Evolutionary conservation across 1,140 invertebrate species (phyloP), one percentile per base, ranked within the genome.

Genomic region (Cephus cinctus): DNA sequence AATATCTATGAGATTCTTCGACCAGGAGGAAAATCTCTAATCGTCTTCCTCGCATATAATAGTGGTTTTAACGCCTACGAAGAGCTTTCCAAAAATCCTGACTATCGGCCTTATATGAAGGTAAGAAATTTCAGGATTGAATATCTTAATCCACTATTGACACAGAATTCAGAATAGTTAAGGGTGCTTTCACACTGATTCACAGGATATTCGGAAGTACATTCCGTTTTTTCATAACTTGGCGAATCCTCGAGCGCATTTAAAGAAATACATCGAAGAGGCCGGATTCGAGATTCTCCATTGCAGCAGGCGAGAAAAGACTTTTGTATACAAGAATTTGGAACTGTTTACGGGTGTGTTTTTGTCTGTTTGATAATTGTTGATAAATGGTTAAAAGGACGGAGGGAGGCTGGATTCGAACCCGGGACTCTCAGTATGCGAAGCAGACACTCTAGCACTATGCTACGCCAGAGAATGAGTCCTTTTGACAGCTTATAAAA

Each of bases 51-150:
- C 0, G 86, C 84, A 0, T 78, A 79, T n/a, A 86, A 86, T 71
- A 81, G 82, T 0, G 80, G 89, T 4, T 91, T 84, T 56, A 81
- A 86, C 30, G 80, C 88, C 2, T 90, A 88, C 59, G 74, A 84
- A 43, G 69, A 67, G 11, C 60, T 90, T 8, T 72, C 81, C 0
- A 68, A 77, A 23, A 78, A 78, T 35, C 62, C 76, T 0, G 80
- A 80, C 56, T 91, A 87, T 81, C 68, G 76, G 12, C 44, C 58
- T 2, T 90, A 88, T 57, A 86, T 90, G 78, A 69, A 81, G 72
- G 80, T 81, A 43, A 27, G 21, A 36, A 47, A 45, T 38, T 43
- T 35, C n/a, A 4, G 35, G n/a, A 23, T 12, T 39, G 43, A 25
- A 32, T 27, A 21, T 44, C 50, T 50, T 15, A 22, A 25, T 52